Evolutionary conservation across 2,888 invertebrate genomes (phyloP).

Genomic region (Stenichneumon culpator): DNA sequence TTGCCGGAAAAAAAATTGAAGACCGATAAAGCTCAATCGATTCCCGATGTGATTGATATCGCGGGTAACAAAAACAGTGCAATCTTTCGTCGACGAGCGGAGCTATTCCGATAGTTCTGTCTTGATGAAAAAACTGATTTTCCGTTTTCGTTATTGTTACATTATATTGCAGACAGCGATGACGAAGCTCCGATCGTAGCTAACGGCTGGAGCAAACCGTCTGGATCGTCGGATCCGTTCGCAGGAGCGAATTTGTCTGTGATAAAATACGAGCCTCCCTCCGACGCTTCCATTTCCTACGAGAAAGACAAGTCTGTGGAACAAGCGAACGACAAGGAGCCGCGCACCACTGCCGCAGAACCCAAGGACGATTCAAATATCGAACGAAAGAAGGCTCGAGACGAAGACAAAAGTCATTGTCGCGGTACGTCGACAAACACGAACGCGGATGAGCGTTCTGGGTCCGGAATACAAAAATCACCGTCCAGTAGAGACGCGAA

Average conservation of each 20-base stretch:
- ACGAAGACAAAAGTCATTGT: background rate
- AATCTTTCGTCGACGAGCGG: background rate
- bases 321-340: background rate
- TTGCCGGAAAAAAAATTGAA: slow-evolving; percentile 68
- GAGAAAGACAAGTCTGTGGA: background rate
- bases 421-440: background rate
- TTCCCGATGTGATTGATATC: slow-evolving; percentile 55
- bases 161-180: background rate
- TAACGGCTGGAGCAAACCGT: background rate
- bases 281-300: background rate
- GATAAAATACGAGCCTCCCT: slow-evolving; percentile 37
- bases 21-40: slow-evolving; percentile 8
- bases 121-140: background rate
- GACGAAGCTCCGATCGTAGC: background rate
- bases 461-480: background rate
- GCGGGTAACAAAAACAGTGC: slow-evolving; percentile 37
- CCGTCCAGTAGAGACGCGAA: background rate
- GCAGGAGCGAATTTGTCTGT: background rate
- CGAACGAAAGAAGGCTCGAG: background rate
- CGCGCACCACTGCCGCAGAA: background rate
- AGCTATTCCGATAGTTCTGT: background rate
- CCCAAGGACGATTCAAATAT: background rate
- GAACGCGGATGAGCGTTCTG: background rate
- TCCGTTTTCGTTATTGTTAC: background rate
- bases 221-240: background rate